Percentiles rank a stretch among this genome's conserved stretches.
phyloP scores from a whole-genome alignment of 2,888 invertebrate species.

The Macaria liturata region DNA sequence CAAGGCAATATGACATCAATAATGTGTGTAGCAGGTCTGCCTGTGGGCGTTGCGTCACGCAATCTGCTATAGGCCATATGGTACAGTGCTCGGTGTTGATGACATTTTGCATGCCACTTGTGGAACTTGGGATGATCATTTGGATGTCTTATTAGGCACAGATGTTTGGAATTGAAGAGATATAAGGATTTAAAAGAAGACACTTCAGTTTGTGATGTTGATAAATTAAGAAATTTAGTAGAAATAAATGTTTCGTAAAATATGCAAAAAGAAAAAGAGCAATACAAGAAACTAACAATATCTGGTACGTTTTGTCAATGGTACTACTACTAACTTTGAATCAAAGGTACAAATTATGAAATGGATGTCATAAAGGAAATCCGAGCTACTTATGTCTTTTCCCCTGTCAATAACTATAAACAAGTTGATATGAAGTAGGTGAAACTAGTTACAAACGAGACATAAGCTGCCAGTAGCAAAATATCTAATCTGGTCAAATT shows the following conservation, averaged over 20 bases:
- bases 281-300: too few species aligned
- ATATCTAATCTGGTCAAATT: constrained; percentile 20
- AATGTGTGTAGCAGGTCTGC: constrained; percentile 35
- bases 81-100: constrained; percentile 33
- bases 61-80: constrained; percentile 38
- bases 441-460: constrained; percentile 6
- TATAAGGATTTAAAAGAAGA: too few species aligned
- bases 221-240: too few species aligned
- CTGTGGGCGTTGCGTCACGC: constrained; percentile 32
- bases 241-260: too few species aligned
- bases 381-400: constrained; percentile 11
- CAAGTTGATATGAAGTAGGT: too few species aligned
- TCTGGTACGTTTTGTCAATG: too few species aligned
- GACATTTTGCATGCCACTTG: constrained; percentile 36
- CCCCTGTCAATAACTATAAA: constrained; percentile 4
- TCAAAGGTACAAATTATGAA: neutral
- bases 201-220: too few species aligned
- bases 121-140: neutral
- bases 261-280: too few species aligned
- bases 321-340: too few species aligned
- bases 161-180: too few species aligned
- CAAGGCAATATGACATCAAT: constrained; percentile 30
- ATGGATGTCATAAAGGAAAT: constrained; percentile 13
- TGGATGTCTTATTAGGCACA: too few species aligned
- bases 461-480: neutral